A percentile compares a stretch with the other conserved stretches of the same genome.
Conservation (phyloP, 2,797 vertebrate species). For the Choloepus didactylus region DNA sequence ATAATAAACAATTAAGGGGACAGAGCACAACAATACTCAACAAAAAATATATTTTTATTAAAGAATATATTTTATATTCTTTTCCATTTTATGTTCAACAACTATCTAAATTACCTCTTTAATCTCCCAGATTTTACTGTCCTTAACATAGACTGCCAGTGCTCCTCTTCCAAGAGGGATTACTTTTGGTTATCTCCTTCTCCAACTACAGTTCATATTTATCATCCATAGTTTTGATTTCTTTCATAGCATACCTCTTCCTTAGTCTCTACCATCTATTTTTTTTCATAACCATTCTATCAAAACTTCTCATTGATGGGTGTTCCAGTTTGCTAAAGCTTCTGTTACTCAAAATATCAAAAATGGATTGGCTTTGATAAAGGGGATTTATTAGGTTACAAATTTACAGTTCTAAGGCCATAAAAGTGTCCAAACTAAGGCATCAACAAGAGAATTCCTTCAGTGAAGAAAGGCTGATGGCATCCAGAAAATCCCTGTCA, state of each 20-base stretch:
- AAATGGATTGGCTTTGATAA: no score
- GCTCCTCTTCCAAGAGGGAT: not conserved
- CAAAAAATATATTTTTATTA: not conserved
- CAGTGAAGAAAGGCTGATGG: no score
- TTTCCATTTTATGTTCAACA: not conserved
- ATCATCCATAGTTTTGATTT: not conserved
- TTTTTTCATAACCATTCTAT: not conserved
- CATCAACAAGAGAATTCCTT: no score
- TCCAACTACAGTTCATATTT: not conserved
- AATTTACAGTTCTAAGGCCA: no score
- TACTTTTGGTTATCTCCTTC: not conserved
- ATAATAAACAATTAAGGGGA: not conserved
- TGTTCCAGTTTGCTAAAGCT: no score
- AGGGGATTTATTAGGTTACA: no score
- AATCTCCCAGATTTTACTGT: not conserved
- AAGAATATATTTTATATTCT: not conserved
- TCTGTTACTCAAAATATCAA: no score
- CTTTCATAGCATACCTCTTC: not conserved
- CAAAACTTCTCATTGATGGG: not conserved
- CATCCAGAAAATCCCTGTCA: no score
- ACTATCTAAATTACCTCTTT: not conserved
- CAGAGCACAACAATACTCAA: not conserved
- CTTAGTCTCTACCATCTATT: not conserved
- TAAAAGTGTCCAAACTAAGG: no score
- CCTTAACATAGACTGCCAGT: not conserved